These are phyloP conservation scores for Plusia festucae DNA, from an alignment of 2,888 invertebrate genomes.

Conservation along the genomic window DNA sequence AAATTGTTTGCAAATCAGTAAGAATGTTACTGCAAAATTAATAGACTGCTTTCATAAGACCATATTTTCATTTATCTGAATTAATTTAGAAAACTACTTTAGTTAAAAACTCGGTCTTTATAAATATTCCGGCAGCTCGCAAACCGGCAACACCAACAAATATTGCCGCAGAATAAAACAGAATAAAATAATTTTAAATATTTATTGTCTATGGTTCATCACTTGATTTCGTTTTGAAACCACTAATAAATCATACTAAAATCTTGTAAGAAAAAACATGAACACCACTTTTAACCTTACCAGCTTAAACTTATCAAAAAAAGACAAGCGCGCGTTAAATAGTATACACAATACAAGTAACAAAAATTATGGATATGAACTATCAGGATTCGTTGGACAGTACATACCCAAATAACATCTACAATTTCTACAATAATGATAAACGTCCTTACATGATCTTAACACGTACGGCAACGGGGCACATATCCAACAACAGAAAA, in stretches of 20 bases:
- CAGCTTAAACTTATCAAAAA: constrained; percentile 40
- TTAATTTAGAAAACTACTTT: background rate
- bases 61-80: background rate
- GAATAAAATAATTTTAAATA: constrained; percentile 8
- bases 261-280: constrained; percentile 21
- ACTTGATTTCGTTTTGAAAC: constrained; percentile 50
- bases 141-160: background rate
- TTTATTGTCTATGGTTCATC: constrained; percentile 54
- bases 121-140: background rate
- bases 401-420: constrained; percentile 81
- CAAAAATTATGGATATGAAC: constrained; percentile 14
- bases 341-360: constrained; percentile 8
- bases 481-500: constrained; percentile 85
- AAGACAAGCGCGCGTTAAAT: background rate
- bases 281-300: constrained; percentile 14
- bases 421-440: constrained; percentile 84
- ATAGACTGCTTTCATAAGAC: background rate
- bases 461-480: constrained; percentile 82
- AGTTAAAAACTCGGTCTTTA: background rate
- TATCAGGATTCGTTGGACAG: constrained; percentile 80
- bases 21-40: constrained; percentile 17
- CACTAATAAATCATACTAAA: constrained; percentile 46
- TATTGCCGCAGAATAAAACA: too few relatives aligned
- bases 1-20: constrained; percentile 49
- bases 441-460: constrained; percentile 84